Conservation (phyloP, 2,797 vertebrate genomes). For the Coracias cyanogaster region DNA sequence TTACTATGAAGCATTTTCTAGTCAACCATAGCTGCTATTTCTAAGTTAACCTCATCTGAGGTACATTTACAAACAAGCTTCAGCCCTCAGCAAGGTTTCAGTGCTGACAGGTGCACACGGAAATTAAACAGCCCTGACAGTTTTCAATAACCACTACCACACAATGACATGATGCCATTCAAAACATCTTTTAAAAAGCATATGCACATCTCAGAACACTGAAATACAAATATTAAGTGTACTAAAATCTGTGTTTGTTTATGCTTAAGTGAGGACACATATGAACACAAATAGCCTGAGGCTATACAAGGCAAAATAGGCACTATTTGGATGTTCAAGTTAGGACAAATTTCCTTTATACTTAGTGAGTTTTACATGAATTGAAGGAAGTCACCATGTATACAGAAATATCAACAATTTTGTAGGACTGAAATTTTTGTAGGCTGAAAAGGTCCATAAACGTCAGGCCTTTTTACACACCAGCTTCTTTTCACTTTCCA, state of each 20-base stretch:
- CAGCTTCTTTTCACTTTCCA: not conserved
- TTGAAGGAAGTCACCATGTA: not conserved
- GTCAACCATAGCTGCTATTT: not conserved
- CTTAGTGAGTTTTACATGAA: not conserved
- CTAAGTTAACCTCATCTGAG: not conserved
- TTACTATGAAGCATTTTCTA: not conserved
- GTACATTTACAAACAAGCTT: not conserved
- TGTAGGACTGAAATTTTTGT: not conserved
- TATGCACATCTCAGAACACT: not conserved
- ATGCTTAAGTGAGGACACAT: not conserved
- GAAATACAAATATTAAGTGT: not conserved
- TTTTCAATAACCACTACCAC: not conserved
- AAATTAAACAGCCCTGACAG: not conserved
- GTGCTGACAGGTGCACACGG: not conserved
- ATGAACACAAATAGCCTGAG: not conserved
- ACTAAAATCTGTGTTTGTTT: not conserved
- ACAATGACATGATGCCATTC: not conserved
- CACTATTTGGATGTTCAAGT: rapidly evolving
- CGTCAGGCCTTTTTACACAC: not conserved
- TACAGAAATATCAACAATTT: not conserved
- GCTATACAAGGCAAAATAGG: too few relatives aligned
- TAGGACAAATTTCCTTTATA: not conserved
- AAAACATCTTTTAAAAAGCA: not conserved
- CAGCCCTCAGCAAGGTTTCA: not conserved
- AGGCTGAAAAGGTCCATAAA: not conserved